Evolutionary conservation across 2,113 vertebrate species (phyloP).

Genomic region (Camarhynchus parvulus): DNA sequence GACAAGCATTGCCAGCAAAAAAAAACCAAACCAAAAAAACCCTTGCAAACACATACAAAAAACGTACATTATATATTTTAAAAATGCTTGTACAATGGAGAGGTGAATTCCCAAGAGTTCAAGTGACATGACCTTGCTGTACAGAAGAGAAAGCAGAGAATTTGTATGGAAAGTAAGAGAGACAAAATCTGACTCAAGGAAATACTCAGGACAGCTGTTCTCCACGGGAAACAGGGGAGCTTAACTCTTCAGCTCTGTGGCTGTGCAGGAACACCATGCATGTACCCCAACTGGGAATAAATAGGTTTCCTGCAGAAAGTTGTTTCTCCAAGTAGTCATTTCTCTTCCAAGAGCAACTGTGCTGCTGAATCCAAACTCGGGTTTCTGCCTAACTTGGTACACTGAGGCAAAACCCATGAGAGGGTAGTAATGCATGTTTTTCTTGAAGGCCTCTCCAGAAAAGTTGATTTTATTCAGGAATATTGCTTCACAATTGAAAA

Average conservation of each 20-base stretch:
- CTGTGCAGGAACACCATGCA: not conserved
- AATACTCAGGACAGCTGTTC: not conserved
- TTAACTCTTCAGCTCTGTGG: not conserved
- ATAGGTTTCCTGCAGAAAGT: not conserved
- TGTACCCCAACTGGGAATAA: not conserved
- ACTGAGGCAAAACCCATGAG: not conserved
- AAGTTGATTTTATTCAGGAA: not conserved
- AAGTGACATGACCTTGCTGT: not conserved
- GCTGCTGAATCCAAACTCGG: accelerated
- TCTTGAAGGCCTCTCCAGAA: not conserved
- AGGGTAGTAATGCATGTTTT: accelerated
- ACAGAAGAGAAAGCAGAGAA: not conserved
- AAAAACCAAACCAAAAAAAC: not conserved
- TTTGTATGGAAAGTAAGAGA: not conserved
- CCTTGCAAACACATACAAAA: not conserved
- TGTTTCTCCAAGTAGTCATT: not conserved
- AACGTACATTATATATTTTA: not conserved
- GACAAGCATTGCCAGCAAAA: not conserved
- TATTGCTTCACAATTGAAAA: not conserved
- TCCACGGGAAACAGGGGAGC: not conserved
- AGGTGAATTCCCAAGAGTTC: not conserved
- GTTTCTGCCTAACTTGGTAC: not conserved
- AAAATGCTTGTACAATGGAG: not conserved
- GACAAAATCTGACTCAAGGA: not conserved
- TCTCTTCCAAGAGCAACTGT: not conserved